Percentiles rank a stretch among this genome's conserved stretches.
These are phyloP conservation scores for Oscarella lobularis DNA, from an alignment of 37 sponge, comb jelly and placozoan species.

Conservation along the genomic window DNA sequence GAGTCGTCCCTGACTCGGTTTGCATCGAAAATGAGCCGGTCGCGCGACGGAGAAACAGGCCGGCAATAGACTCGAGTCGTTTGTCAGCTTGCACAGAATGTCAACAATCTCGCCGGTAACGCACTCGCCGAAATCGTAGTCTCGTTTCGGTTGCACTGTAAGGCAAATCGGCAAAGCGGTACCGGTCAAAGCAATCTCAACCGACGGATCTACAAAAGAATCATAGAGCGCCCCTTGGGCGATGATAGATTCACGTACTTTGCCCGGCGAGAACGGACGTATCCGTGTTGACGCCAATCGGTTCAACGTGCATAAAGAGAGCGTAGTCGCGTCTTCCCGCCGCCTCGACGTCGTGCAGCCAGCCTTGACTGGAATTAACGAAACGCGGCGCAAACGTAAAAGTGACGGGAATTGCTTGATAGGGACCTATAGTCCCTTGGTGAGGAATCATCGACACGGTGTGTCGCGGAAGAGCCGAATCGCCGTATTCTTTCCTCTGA, in stretches of 20 bases:
- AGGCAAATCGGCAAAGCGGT: not conserved
- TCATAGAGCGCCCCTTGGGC: too few relatives aligned
- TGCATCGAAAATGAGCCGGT: slow-evolving; percentile 36
- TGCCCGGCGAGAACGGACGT: not conserved
- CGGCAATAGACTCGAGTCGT: slow-evolving; percentile 37
- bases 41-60: slow-evolving; percentile 6
- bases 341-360: slow-evolving; percentile 22
- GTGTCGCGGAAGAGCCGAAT: slow-evolving; percentile 3
- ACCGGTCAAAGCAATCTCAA: not conserved
- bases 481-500: slow-evolving; percentile 2
- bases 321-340: slow-evolving; percentile 39
- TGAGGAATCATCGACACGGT: slow-evolving; percentile 8
- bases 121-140: not conserved
- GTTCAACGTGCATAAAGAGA: slow-evolving; percentile 22
- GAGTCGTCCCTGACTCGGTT: slow-evolving; percentile 22
- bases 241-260: too few relatives aligned
- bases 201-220: not conserved
- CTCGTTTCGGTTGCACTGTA: not conserved
- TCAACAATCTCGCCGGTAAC: not conserved
- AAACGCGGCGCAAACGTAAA: slow-evolving; percentile 30
- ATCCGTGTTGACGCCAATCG: slow-evolving; percentile 8
- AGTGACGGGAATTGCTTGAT: slow-evolving; percentile 22
- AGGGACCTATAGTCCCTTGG: slow-evolving; percentile 43
- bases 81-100: slow-evolving; percentile 11
- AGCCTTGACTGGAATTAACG: slow-evolving; percentile 14